These are phyloP conservation scores for Lophius piscatorius DNA, from an alignment of 2,113 vertebrate species.

Conservation along the genomic window DNA sequence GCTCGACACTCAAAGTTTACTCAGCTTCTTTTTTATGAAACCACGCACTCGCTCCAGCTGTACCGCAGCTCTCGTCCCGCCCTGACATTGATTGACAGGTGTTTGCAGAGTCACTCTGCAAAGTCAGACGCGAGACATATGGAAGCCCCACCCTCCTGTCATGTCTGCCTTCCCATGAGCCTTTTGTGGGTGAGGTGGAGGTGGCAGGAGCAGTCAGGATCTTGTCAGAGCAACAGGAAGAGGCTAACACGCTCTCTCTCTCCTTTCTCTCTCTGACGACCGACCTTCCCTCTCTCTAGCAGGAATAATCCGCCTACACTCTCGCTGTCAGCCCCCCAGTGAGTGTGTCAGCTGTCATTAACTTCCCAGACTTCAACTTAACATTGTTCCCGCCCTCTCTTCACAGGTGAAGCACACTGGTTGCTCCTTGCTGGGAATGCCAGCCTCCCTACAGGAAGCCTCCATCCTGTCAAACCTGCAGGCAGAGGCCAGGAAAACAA, in stretches of 20 bases:
- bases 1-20: background rate
- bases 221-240: conserved; percentile 76
- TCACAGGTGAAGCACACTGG: conserved; percentile 69
- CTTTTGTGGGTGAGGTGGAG: conserved; percentile 71
- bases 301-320: conserved; percentile 54
- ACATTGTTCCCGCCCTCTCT: conserved; percentile 44
- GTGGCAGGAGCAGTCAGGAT: conserved; percentile 77
- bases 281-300: conserved; percentile 41
- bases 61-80: conserved; percentile 36
- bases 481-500: conserved; percentile 40
- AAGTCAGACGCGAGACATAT: conserved; percentile 72
- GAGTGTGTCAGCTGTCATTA: conserved; percentile 69
- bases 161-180: conserved; percentile 76
- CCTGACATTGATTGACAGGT: conserved; percentile 81
- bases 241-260: conserved; percentile 41
- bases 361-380: conserved; percentile 62
- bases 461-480: conserved; percentile 62
- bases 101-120: conserved; percentile 61
- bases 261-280: conserved; percentile 9
- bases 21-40: background rate
- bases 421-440: conserved; percentile 50
- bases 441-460: conserved; percentile 43
- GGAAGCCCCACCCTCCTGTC: conserved; percentile 74
- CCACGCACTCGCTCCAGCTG: conserved; percentile 21
- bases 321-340: conserved; percentile 57